Percentiles rank a stretch among this genome's conserved stretches.
Evolutionary conservation across 2,113 vertebrate genomes (phyloP).

Genomic region (Cyprinus carpio): DNA sequence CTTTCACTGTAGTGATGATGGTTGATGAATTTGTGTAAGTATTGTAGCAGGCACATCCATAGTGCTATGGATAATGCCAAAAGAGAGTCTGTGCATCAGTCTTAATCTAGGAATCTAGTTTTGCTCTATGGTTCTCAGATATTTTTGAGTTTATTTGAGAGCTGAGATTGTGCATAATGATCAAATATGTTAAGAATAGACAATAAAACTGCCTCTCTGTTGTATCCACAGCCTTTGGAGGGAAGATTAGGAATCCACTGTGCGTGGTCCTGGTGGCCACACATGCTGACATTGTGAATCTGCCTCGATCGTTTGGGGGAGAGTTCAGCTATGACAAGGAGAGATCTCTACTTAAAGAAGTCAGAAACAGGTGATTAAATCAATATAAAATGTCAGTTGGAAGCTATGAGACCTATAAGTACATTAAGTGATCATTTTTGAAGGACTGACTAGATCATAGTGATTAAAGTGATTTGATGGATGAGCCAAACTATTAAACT

Average conservation of each 20-base stretch:
- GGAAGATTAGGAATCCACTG: constrained; percentile 87
- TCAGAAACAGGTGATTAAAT: constrained; percentile 83
- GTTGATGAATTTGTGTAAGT: constrained; percentile 65
- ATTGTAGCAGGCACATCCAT: constrained; percentile 68
- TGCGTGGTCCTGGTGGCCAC: constrained; percentile 89
- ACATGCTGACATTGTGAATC: constrained; percentile 91
- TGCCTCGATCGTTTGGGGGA: constrained; percentile 87
- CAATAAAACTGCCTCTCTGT: not conserved
- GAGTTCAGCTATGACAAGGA: constrained; percentile 95
- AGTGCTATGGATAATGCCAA: constrained; percentile 43
- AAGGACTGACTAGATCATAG: not conserved
- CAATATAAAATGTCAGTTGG: not conserved
- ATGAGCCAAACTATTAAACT: not conserved
- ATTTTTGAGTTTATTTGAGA: not conserved
- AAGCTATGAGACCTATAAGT: not conserved
- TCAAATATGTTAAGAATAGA: not conserved
- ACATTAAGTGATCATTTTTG: not conserved
- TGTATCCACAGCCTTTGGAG: constrained; percentile 82
- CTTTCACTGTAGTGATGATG: constrained; percentile 64
- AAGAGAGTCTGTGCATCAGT: constrained; percentile 1
- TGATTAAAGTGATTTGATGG: not conserved
- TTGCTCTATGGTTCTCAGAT: not conserved
- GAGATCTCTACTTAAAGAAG: constrained; percentile 83
- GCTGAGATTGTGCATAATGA: not conserved
- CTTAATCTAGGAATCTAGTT: not conserved